Base-by-base conservation (phyloP, 2,113 vertebrate species). In the Spilogale gracilis region DNA sequence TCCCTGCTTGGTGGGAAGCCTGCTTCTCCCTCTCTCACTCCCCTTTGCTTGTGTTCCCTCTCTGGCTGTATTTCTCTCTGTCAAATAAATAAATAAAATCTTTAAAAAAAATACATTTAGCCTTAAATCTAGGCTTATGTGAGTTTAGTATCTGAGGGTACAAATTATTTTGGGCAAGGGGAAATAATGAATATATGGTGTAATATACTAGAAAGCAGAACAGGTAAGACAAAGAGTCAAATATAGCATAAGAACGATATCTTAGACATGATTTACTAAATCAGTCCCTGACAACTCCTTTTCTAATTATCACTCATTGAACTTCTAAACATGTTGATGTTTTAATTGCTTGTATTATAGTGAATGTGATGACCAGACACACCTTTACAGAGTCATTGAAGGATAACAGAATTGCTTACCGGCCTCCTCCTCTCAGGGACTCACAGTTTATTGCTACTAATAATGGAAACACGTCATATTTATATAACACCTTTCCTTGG, bases 271-370 rank as follows among this genome's bases (percentile, higher is more conserved):
- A 30, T 9, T 79, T 58, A 61, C 20, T 74, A 6, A 52, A 76
- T 50, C 45, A 18, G 2, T n/a, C n/a, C 23, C n/a, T 61, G 16
- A 3, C 32, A 58, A 78, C 14, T 5, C 0, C 25, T 74, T 92
- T 92, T 67, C 54, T 73, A 79, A 84, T 88, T 79, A 56, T 30
- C n/a, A 83, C 45, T 88, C 61, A 38, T 79, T 92, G 90, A 54
- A 71, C 74, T 88, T 80, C 30, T 50, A 69, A 82, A 25, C 5
- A 67, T 52, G 23, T 48, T 32, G 5, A 6, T 52, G 14, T 74
- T 83, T 93, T 85, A 84, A 76, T n/a, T 87, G 21, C 81, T 96
- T 83, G 20, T 45, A 43, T 12, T 85, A 38, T 3, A 63, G 65
- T 63, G 89, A 76, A 76, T 45, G 3, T 45, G n/a, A 76, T 81